phyloP scores from a whole-genome alignment of 2,113 vertebrate species.

The Microtus oregoni region DNA sequence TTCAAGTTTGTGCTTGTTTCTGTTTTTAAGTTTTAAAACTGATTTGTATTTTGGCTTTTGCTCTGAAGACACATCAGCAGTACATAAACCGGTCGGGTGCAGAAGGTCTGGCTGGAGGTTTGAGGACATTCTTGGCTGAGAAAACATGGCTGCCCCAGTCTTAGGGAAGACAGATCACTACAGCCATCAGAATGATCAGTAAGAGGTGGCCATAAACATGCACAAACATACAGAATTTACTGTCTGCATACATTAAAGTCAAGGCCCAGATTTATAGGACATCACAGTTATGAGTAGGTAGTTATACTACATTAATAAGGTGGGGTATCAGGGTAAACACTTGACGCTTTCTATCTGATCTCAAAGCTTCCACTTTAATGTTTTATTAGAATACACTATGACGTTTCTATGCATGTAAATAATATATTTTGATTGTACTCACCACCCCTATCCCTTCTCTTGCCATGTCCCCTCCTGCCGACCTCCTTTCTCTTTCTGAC shows the following conservation, averaged over 20 bases:
- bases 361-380: neutral
- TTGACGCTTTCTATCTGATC: neutral
- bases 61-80: neutral
- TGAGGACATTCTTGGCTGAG: neutral
- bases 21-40: neutral
- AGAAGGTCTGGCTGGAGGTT: neutral
- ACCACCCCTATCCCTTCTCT: too few relatives aligned
- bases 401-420: neutral
- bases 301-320: neutral
- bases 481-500: too few relatives aligned
- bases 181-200: neutral
- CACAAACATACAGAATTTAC: neutral
- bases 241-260: neutral
- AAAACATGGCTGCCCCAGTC: neutral
- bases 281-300: neutral
- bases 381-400: neutral
- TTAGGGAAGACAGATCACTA: neutral
- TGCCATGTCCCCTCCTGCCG: neutral
- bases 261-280: neutral
- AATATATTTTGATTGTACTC: accelerated
- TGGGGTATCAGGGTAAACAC: neutral
- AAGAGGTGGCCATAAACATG: neutral
- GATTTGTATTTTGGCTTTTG: constrained; percentile 38
- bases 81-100: neutral
- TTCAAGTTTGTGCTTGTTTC: neutral